Conservation (phyloP, 2,797 vertebrate genomes). For the Scyliorhinus canicula region DNA sequence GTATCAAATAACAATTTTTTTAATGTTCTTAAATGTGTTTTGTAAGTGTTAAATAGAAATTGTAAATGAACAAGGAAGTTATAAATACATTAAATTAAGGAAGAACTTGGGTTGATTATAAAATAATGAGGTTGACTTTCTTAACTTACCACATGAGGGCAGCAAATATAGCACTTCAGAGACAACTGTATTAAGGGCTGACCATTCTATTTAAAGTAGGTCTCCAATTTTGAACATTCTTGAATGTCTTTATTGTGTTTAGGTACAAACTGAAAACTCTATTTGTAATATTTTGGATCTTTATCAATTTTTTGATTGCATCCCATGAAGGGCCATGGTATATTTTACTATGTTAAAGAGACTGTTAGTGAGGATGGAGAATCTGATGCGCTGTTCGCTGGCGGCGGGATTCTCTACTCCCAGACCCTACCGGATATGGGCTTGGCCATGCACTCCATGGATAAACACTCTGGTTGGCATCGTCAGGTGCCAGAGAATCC, state of each 20-base stretch:
- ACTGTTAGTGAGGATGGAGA: too few species aligned
- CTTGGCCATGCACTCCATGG: too few species aligned
- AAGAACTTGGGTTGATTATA: not conserved
- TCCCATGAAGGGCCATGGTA: not conserved
- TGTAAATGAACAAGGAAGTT: not conserved
- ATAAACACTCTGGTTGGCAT: too few species aligned
- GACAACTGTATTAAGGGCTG: not conserved
- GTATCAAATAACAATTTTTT: not conserved
- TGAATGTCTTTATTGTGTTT: not conserved
- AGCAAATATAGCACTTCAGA: conserved; percentile 22
- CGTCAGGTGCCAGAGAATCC: too few species aligned
- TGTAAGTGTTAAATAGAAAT: not conserved
- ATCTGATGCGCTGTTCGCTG: too few species aligned
- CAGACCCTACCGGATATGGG: too few species aligned
- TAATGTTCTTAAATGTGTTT: not conserved
- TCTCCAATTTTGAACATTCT: not conserved
- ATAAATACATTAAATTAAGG: not conserved
- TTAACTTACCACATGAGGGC: conserved; percentile 25
- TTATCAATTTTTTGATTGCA: not conserved
- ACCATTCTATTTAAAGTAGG: not conserved
- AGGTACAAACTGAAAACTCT: not conserved
- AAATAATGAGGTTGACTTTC: not conserved
- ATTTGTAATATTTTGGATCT: not conserved
- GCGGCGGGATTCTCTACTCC: too few species aligned
- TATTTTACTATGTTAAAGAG: not conserved